phyloP scores from a whole-genome alignment of 2,888 invertebrate genomes.

The Cryptophagus acutangulus region DNA sequence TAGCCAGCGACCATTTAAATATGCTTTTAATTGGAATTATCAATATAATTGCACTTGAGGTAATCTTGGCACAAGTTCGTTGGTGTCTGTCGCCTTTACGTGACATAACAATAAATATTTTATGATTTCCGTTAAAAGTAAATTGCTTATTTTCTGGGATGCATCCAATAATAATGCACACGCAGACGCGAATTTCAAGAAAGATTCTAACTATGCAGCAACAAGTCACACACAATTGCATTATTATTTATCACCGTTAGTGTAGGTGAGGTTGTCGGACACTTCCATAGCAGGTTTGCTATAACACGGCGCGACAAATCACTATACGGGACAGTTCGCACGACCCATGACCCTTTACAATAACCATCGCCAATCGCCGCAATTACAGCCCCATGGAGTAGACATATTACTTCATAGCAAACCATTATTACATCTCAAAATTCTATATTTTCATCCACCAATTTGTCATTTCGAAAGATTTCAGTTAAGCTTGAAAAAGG shows the following conservation, averaged over 20 bases:
- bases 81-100: slow-evolving; percentile 13
- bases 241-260: slow-evolving; percentile 42
- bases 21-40: no score
- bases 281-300: slow-evolving; percentile 29
- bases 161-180: slow-evolving; percentile 11
- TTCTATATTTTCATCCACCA: no score
- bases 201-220: slow-evolving; percentile 14
- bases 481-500: no score
- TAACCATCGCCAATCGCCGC: slow-evolving; percentile 46
- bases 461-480: no score
- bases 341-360: slow-evolving; percentile 46
- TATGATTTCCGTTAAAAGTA: slow-evolving; percentile 24
- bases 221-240: slow-evolving; percentile 33
- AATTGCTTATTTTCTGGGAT: slow-evolving; percentile 18
- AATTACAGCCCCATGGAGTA: slow-evolving; percentile 38
- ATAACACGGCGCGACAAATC: slow-evolving; percentile 45
- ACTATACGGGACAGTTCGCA: slow-evolving; percentile 47
- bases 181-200: slow-evolving; percentile 15
- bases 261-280: slow-evolving; percentile 39
- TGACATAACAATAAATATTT: slow-evolving; percentile 23
- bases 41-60: no score
- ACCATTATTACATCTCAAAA: slow-evolving; percentile 14
- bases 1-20: no score
- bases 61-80: no score
- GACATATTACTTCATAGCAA: slow-evolving; percentile 34